Percentiles rank a stretch among this genome's conserved stretches.
Evolutionary conservation across 2,113 vertebrate genomes (phyloP).

Genomic region (Cygnus buccinator): DNA sequence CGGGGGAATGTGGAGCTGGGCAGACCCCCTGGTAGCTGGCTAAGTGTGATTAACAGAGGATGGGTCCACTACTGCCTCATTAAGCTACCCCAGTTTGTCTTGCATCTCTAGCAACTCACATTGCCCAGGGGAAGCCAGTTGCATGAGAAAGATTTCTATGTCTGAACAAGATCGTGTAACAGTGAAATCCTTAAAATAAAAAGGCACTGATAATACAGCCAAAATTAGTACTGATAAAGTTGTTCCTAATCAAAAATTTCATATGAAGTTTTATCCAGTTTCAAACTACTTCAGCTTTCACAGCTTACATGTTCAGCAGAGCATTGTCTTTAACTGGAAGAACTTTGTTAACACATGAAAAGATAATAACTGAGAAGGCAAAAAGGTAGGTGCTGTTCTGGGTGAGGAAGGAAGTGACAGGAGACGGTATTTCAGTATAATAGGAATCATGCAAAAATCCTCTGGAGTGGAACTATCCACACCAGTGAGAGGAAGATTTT

Average conservation of each 20-base stretch:
- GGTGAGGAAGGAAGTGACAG: background rate
- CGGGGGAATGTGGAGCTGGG: background rate
- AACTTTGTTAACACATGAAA: background rate
- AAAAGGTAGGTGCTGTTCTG: background rate
- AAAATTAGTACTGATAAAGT: background rate
- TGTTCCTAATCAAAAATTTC: background rate
- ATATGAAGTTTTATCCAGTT: background rate
- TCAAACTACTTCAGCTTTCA: accelerated
- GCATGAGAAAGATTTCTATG: background rate
- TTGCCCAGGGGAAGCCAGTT: background rate
- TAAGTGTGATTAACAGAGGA: background rate
- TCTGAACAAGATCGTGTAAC: background rate
- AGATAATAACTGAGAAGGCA: background rate
- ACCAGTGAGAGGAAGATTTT: background rate
- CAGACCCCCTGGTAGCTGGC: background rate
- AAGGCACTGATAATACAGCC: background rate
- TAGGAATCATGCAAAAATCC: background rate
- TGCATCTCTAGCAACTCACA: background rate
- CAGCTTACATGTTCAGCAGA: background rate
- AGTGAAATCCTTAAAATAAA: background rate
- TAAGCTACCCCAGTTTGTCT: background rate
- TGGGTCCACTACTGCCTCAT: background rate
- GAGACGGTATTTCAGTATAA: background rate
- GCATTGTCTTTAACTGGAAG: background rate
- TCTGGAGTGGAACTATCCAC: background rate